Evolutionary conservation across 2,888 invertebrate genomes (phyloP).

Genomic region (Myopa tessellatipennis): DNA sequence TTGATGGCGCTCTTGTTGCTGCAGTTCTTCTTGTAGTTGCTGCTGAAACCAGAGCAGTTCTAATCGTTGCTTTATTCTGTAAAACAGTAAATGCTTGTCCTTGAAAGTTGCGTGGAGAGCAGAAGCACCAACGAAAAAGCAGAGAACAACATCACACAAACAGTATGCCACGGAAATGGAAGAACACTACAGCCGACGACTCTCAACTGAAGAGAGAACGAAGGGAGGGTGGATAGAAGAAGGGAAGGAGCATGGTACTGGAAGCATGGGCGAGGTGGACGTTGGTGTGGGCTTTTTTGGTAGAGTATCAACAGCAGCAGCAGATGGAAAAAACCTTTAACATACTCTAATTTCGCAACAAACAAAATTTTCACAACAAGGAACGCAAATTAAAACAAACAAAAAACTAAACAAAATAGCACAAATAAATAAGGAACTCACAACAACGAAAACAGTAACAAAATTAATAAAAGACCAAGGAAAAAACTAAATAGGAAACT

Average conservation of each 20-base stretch:
- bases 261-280: too few relatives aligned
- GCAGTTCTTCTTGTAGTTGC: neutral
- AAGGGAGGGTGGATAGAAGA: neutral
- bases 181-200: too few relatives aligned
- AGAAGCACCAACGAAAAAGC: neutral
- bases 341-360: neutral
- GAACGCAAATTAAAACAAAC: constrained; percentile 1
- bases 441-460: neutral
- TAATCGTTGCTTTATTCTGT: neutral
- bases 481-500: neutral
- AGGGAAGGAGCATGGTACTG: neutral
- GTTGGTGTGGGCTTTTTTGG: too few relatives aligned
- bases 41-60: neutral
- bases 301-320: too few relatives aligned
- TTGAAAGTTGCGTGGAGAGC: neutral
- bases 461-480: neutral
- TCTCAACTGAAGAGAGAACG: too few relatives aligned
- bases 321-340: too few relatives aligned
- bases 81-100: neutral
- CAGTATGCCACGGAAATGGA: neutral
- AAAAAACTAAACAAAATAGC: neutral
- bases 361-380: neutral
- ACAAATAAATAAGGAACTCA: neutral
- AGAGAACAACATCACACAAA: neutral
- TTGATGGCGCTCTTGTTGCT: neutral